Base-by-base conservation (phyloP, 2,888 invertebrate species). In the Parascotia fuliginaria region DNA sequence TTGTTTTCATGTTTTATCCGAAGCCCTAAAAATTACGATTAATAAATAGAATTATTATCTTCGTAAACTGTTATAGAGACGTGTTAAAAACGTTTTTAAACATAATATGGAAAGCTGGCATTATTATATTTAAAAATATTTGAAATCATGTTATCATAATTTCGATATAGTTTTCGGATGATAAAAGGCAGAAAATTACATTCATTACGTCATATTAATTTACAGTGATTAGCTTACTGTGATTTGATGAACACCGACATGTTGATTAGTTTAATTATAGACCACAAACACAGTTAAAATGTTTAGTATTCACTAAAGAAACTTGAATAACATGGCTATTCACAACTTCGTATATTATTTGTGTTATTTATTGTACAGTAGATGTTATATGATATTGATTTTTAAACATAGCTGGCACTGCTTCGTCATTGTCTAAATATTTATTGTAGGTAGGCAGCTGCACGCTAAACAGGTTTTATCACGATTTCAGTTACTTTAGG, bases 21-120 rank as follows among this genome's bases (percentile, higher is more conserved):
- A 79, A 77, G 68, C 73, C 75, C 32, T 77, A 73, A 60, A 70
- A 51, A 61, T 42, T 42, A 43, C 33, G 14, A 28, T 11, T 42
- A 55, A 32, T 44, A 44, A 27, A 14, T 22, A 42, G 12, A 16
- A 12, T 33, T 22, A 19, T 41, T 42, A 37, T 33, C 12, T 28
- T 1, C 7, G 16, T 19, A 24, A 42, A 15, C 33, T 24, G 11
- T 11, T 14, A 9, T 14, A 29, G 15, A 22, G 41, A 40, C 1
- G 0, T 29, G 27, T 19, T 15, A n/a, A 29, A 14, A 24, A 1
- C 0, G 6, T 28, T 33, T 1, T 0, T 1, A 22, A 16, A 0
- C 2, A 2, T 7, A 6, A 33, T 15, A 27, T 7, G 0, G 0
- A 3, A 4, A 9, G 9, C 13, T 28, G 36, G 24, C 31, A 0